Conservation (phyloP, 2,888 invertebrate genomes). For the Zaprionus lineosus region DNA sequence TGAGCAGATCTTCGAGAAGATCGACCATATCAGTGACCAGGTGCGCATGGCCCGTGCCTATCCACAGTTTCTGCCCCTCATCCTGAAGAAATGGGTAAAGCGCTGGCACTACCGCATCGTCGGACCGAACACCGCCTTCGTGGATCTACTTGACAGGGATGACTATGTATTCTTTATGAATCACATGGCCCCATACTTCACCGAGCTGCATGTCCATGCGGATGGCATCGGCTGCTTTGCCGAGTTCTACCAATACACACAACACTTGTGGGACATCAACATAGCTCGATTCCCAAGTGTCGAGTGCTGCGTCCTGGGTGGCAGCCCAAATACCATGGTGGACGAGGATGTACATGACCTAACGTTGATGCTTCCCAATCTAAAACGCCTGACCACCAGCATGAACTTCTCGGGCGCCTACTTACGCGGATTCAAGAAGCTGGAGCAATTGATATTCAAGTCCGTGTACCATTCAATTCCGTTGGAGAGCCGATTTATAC, state of each 20-base stretch:
- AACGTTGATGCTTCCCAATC: conserved; percentile 56
- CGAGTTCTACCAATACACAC: conserved; percentile 62
- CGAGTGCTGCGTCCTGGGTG: conserved; percentile 55
- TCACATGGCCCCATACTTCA: conserved; percentile 55
- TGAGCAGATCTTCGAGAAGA: conserved; percentile 66
- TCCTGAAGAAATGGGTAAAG: conserved; percentile 54
- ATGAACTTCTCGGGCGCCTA: conserved; percentile 63
- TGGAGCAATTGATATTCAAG: conserved; percentile 63
- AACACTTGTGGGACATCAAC: conserved; percentile 62
- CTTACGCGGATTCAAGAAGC: conserved; percentile 44
- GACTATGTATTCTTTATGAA: conserved; percentile 70
- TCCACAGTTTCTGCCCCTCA: conserved; percentile 59
- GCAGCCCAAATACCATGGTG: conserved; percentile 56
- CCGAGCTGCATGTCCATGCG: conserved; percentile 62
- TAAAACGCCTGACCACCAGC: conserved; percentile 54
- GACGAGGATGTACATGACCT: conserved; percentile 62
- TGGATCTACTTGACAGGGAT: conserved; percentile 55
- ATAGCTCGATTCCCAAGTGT: conserved; percentile 41
- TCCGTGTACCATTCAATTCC: conserved; percentile 66
- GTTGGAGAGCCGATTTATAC: conserved; percentile 55
- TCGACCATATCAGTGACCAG: conserved; percentile 55
- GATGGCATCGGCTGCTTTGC: conserved; percentile 59
- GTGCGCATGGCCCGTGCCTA: conserved; percentile 70
- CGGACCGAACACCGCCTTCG: conserved; percentile 55
- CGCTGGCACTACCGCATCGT: conserved; percentile 44